Conservation (phyloP, 1,140 invertebrate genomes). For the Chelonus insularis region DNA sequence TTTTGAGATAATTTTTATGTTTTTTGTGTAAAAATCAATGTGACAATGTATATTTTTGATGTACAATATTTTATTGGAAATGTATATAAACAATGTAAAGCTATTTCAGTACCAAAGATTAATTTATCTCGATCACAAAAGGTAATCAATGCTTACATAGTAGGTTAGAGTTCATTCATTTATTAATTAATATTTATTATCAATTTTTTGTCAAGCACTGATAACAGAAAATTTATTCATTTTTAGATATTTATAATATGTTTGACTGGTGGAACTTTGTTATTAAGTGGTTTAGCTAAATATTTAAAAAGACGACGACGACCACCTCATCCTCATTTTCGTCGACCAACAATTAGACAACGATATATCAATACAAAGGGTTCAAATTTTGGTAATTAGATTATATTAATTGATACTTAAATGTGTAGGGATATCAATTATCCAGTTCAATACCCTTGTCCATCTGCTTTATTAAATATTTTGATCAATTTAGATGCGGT, state of each 20-base stretch:
- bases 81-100: constrained; percentile 39
- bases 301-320: constrained; percentile 56
- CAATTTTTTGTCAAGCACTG: constrained; percentile 1
- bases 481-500: constrained; percentile 44
- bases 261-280: constrained; percentile 49
- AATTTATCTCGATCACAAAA: constrained; percentile 54
- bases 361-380: constrained; percentile 47
- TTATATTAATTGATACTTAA: no score
- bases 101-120: constrained; percentile 43
- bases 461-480: no score
- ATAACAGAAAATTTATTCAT: constrained; percentile 11
- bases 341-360: constrained; percentile 45
- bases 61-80: constrained; percentile 42
- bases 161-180: constrained; percentile 24
- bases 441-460: no score
- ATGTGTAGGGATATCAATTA: not conserved
- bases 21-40: constrained; percentile 10
- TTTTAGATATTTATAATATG: constrained; percentile 55
- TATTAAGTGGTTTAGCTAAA: constrained; percentile 54
- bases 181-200: constrained; percentile 8
- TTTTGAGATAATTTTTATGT: not conserved
- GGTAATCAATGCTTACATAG: constrained; percentile 35
- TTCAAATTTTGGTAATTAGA: constrained; percentile 55
- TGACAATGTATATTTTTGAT: constrained; percentile 44
- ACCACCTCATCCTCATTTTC: constrained; percentile 45